A percentile compares a stretch with the other conserved stretches of the same genome.
Conservation (phyloP, 37 sponge, comb jelly and placozoan species). For the Ianthella basta region DNA sequence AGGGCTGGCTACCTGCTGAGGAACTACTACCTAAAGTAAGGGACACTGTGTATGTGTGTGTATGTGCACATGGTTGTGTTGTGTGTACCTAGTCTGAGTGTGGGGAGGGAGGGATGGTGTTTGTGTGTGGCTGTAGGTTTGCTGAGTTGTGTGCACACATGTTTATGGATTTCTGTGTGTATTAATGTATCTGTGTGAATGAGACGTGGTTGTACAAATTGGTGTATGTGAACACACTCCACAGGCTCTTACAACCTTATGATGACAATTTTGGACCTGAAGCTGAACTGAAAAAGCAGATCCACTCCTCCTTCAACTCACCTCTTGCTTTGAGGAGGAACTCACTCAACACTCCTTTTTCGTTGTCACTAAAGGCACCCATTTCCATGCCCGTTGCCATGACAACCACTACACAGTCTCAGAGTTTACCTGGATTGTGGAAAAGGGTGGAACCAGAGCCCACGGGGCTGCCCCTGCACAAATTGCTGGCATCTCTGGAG, state of each 20-base stretch:
- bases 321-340: background rate
- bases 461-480: slow-evolving; percentile 27
- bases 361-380: background rate
- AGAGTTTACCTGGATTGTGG: slow-evolving; percentile 3
- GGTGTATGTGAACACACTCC: background rate
- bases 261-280: slow-evolving; percentile 19
- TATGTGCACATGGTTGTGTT: background rate
- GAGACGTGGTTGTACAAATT: background rate
- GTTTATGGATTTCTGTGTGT: background rate
- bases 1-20: slow-evolving; percentile 28
- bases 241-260: background rate
- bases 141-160: background rate
- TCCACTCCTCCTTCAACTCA: background rate
- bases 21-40: slow-evolving; percentile 24
- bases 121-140: background rate
- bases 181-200: slow-evolving; percentile 1
- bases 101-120: background rate
- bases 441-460: background rate
- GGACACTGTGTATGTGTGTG: background rate
- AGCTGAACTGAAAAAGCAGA: slow-evolving; percentile 3
- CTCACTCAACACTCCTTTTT: background rate
- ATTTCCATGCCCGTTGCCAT: background rate
- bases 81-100: background rate
- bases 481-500: slow-evolving; percentile 55
- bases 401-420: background rate